Percentiles rank a stretch among this genome's conserved stretches.
These are phyloP conservation scores for Suncus etruscus DNA, from an alignment of 2,113 vertebrate genomes.

Conservation along the genomic window DNA sequence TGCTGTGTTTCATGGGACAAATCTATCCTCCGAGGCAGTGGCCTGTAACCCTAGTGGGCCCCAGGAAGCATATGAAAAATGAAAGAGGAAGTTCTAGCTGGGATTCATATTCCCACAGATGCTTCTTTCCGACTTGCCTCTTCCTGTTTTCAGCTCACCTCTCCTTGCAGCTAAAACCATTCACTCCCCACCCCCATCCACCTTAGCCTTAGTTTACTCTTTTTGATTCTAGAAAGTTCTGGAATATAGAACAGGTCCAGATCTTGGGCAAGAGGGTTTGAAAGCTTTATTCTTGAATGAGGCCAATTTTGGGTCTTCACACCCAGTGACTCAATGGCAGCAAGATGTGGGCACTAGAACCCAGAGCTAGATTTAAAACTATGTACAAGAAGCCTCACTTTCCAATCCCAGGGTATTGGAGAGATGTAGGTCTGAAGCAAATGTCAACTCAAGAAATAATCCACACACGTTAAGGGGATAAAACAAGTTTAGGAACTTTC, in stretches of 20 bases:
- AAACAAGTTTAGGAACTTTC: too few relatives aligned
- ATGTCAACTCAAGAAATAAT: too few relatives aligned
- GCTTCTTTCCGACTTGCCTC: too few relatives aligned
- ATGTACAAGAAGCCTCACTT: too few relatives aligned
- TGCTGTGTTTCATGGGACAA: too few relatives aligned
- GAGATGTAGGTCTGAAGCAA: too few relatives aligned
- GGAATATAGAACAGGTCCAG: conserved; percentile 21
- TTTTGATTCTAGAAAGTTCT: neutral
- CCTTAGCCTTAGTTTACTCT: neutral
- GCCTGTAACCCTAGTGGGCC: too few relatives aligned
- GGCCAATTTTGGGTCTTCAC: neutral
- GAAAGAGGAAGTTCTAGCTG: neutral
- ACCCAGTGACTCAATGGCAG: too few relatives aligned
- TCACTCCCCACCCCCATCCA: neutral
- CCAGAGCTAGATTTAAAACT: neutral
- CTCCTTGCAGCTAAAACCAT: neutral
- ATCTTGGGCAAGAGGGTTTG: neutral
- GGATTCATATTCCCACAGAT: neutral
- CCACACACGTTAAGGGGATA: too few relatives aligned
- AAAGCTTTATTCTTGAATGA: neutral
- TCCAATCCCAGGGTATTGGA: too few relatives aligned
- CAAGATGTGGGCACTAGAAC: neutral
- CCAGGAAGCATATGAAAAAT: neutral
- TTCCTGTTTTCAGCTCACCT: neutral
- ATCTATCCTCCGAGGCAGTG: too few relatives aligned